Percentiles rank a stretch among this genome's conserved stretches.
Conservation (phyloP, 2,113 vertebrate genomes). For the Ophthalmotilapia sp. region DNA sequence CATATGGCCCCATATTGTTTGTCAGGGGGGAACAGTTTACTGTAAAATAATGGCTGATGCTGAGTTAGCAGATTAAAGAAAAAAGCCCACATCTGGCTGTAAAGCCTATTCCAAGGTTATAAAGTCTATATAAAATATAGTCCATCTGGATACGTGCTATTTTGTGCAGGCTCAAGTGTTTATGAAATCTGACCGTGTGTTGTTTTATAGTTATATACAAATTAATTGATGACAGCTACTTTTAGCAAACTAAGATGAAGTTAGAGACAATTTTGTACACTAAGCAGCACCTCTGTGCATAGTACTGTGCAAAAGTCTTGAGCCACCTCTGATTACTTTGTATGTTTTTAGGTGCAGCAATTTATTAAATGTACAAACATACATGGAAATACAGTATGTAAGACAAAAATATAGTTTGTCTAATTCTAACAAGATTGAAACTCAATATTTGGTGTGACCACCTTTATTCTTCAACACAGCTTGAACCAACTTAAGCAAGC, state of each 20-base stretch:
- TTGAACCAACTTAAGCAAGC: not conserved
- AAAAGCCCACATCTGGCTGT: not conserved
- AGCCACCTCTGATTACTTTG: not conserved
- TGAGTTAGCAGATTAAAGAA: conserved; percentile 15
- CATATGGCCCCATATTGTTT: conserved; percentile 4
- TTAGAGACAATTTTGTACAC: conserved; percentile 1
- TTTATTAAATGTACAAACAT: not conserved
- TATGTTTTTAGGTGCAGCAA: not conserved
- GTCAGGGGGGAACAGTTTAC: not conserved
- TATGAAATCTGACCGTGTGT: not conserved
- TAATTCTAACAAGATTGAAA: not conserved
- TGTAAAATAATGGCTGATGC: not conserved
- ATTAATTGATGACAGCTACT: conserved; percentile 23
- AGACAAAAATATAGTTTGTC: not conserved
- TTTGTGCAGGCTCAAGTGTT: not conserved
- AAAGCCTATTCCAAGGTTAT: not conserved
- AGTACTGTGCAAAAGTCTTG: not conserved
- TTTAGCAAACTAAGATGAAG: not conserved
- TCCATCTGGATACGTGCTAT: not conserved
- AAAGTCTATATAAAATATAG: not conserved
- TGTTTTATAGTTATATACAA: not conserved
- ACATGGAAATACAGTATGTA: not conserved
- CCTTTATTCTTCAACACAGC: not conserved
- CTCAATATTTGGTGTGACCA: not conserved
- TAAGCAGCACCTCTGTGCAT: not conserved